Conservation (phyloP, 2,888 invertebrate species). For the Margaritifera margaritifera region DNA sequence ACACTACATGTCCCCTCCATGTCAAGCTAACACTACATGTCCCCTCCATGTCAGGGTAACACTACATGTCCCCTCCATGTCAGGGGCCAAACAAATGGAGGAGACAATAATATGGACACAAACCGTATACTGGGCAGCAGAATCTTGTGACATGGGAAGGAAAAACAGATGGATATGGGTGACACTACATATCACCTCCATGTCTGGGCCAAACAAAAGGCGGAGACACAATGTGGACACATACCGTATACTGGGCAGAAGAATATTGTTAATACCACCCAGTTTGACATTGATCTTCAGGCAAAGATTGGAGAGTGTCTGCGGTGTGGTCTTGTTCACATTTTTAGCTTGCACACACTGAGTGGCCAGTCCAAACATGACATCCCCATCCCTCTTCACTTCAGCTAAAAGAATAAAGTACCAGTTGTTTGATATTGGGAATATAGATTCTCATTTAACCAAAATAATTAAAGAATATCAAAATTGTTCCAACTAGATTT, state of each 20-base stretch:
- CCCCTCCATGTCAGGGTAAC: too few species aligned
- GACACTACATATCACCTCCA: too few species aligned
- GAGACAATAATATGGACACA: too few species aligned
- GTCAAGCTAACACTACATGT: too few species aligned
- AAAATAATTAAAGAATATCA: constrained; percentile 6
- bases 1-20: too few species aligned
- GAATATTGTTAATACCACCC: constrained; percentile 98
- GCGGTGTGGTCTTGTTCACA: constrained; percentile 99
- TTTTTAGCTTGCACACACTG: constrained; percentile 99
- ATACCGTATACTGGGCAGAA: constrained; percentile 95
- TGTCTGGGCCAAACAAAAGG: too few species aligned
- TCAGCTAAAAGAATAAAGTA: constrained; percentile 81
- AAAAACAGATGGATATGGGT: too few species aligned
- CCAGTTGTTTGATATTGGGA: background rate
- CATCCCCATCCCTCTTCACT: constrained; percentile 99
- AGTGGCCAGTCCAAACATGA: constrained; percentile 98
- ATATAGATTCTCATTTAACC: background rate
- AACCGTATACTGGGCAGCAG: background rate
- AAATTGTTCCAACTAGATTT: background rate
- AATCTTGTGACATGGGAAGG: background rate
- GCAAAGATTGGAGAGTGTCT: constrained; percentile 98
- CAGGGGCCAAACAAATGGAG: too few species aligned
- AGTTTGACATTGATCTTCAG: constrained; percentile 99
- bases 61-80: too few species aligned
- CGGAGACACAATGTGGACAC: constrained; percentile 15